Conservation (phyloP, 2,113 vertebrate genomes). For the Phoxinus phoxinus region DNA sequence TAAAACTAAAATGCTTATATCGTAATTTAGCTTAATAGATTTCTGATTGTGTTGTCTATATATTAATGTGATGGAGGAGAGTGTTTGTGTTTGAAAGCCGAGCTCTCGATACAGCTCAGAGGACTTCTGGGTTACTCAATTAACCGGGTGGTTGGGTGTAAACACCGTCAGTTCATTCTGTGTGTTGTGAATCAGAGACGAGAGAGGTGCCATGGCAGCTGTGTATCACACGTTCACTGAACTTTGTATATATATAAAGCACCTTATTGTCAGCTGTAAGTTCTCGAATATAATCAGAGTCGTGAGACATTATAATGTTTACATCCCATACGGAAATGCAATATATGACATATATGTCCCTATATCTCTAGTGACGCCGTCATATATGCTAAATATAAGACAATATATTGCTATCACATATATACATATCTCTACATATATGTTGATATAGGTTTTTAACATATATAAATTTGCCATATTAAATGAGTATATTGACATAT, state of each 20-base stretch:
- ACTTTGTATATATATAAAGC: neutral
- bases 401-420: too few relatives aligned
- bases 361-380: too few relatives aligned
- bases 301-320: neutral
- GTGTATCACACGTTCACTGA: neutral
- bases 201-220: neutral
- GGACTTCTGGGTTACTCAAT: slow-evolving; percentile 25
- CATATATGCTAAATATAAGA: too few relatives aligned
- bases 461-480: too few relatives aligned
- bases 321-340: too few relatives aligned
- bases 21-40: neutral
- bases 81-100: neutral
- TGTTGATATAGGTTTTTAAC: too few relatives aligned
- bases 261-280: neutral
- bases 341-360: too few relatives aligned
- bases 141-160: slow-evolving; percentile 14
- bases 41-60: slow-evolving; percentile 14
- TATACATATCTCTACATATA: too few relatives aligned
- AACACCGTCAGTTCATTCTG: slow-evolving; percentile 16
- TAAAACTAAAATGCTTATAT: neutral
- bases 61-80: slow-evolving; percentile 4
- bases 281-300: neutral
- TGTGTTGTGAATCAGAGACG: slow-evolving; percentile 14
- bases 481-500: too few relatives aligned
- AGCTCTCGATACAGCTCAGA: slow-evolving; percentile 19